Conservation (phyloP, 2,797 vertebrate genomes). For the Margarornis squamiger region DNA sequence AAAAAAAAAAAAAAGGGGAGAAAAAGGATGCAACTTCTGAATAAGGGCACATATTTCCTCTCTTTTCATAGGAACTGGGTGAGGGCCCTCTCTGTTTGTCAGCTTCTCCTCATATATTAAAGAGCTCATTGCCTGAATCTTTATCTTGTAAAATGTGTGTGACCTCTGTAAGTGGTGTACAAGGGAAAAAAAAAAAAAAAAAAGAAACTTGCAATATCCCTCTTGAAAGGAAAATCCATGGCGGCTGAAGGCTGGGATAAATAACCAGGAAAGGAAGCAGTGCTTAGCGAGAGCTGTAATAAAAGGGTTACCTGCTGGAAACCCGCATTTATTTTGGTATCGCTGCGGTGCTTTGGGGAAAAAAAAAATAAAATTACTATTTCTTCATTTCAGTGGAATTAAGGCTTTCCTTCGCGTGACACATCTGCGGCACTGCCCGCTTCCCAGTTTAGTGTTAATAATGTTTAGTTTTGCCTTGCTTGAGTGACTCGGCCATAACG, state of each 20-base stretch:
- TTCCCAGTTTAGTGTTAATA: constrained; percentile 25
- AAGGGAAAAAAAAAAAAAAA: neutral
- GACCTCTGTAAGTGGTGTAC: constrained; percentile 46
- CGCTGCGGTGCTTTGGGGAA: neutral
- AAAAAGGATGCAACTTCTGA: constrained; percentile 71
- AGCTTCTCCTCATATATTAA: constrained; percentile 57
- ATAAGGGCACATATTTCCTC: constrained; percentile 63
- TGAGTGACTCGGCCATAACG: neutral
- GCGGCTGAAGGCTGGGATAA: constrained; percentile 15
- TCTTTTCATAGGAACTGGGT: constrained; percentile 62
- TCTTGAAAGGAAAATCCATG: constrained; percentile 21
- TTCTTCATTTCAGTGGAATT: neutral
- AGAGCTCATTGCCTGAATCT: constrained; percentile 45
- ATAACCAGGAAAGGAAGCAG: neutral
- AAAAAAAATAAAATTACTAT: neutral
- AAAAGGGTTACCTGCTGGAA: neutral
- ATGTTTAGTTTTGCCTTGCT: constrained; percentile 35
- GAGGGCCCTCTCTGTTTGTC: constrained; percentile 50
- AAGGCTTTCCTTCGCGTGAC: neutral
- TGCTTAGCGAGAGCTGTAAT: neutral
- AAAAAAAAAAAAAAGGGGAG: neutral
- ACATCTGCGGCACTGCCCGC: neutral
- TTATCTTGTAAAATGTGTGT: constrained; percentile 40
- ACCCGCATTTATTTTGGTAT: neutral
- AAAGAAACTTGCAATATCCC: neutral